Conservation (phyloP, 2,888 invertebrate genomes). For the Melanargia galathea region DNA sequence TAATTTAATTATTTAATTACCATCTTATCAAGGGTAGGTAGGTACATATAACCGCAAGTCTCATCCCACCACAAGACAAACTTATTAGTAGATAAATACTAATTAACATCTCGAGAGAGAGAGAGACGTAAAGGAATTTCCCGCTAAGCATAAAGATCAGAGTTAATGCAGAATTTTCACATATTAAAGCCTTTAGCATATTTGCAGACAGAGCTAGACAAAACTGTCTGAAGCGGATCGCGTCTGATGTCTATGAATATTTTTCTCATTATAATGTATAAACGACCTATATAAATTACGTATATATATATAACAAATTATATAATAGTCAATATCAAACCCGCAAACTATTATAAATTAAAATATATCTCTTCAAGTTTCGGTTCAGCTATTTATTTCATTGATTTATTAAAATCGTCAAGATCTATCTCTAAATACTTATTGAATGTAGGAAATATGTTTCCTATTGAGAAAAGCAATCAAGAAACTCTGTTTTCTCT, state of each 20-base stretch:
- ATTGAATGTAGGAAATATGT: background rate
- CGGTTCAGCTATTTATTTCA: no score
- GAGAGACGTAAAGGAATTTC: slow-evolving; percentile 39
- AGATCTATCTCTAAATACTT: no score
- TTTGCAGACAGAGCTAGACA: background rate
- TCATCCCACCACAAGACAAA: slow-evolving; percentile 15
- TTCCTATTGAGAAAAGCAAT: background rate
- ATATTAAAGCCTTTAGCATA: slow-evolving; percentile 17
- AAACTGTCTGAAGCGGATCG: background rate
- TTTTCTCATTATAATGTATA: no score
- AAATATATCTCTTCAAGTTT: no score
- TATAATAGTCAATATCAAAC: no score
- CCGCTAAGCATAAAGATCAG: slow-evolving; percentile 31
- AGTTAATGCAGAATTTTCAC: slow-evolving; percentile 39
- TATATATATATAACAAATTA: no score
- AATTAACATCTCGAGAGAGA: slow-evolving; percentile 34
- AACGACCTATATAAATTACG: no score
- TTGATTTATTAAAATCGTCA: background rate
- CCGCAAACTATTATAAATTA: no score
- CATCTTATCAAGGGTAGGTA: slow-evolving; percentile 9
- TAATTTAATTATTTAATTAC: slow-evolving; percentile 12
- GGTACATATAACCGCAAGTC: background rate
- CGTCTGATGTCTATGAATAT: background rate
- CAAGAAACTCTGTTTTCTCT: no score
- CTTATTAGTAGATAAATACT: slow-evolving; percentile 38